Evolutionary conservation across 2,888 invertebrate species (phyloP), one percentile per base, ranked within the genome.

Genomic region (Ornithoptera alexandrae): DNA sequence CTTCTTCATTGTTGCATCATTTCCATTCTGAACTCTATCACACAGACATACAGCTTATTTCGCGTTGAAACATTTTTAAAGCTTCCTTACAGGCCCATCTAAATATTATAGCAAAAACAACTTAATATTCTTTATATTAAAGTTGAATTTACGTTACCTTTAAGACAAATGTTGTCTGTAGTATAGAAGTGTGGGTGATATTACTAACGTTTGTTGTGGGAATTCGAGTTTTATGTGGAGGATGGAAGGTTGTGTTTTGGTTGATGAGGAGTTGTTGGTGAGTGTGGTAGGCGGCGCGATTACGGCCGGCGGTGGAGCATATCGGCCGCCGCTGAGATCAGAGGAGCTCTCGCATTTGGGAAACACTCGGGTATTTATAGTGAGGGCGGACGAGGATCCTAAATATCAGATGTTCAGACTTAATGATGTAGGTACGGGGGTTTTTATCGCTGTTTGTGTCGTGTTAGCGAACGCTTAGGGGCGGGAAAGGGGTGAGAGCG

Each of bases 281-380:
- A 59, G 71, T 70, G 67, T 62, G 67, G 75, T 75, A 74, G 76
- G 76, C 79, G 79, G 79, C 77, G 79, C 76, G 83, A 87, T 86
- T 88, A 87, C 84, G 80, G 84, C 72, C 64, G 75, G 84, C 87
- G 84, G 85, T 80, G 89, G 84, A 73, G 86, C 90, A 88, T 81
- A 84, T 84, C 91, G 92, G 90, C 92, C 92, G 89, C 92, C 91
- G 89, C 82, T 71, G 90, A 92, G 92, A 92, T 91, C 90, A 80
- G 75, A 89, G 79, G 82, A 81, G 79, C 61, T 73, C 75, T 81
- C 81, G 78, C 78, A 73, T 72, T 73, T 77, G 79, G 78, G 81
- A 78, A 80, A 78, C 75, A 78, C 78, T 71, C 65, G 70, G 63
- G 75, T 86, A 87, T 86, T 87, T 88, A 84, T 87, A 87, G 76